phyloP scores from a whole-genome alignment of 2,888 invertebrate genomes.

The Urechis unicinctus region DNA sequence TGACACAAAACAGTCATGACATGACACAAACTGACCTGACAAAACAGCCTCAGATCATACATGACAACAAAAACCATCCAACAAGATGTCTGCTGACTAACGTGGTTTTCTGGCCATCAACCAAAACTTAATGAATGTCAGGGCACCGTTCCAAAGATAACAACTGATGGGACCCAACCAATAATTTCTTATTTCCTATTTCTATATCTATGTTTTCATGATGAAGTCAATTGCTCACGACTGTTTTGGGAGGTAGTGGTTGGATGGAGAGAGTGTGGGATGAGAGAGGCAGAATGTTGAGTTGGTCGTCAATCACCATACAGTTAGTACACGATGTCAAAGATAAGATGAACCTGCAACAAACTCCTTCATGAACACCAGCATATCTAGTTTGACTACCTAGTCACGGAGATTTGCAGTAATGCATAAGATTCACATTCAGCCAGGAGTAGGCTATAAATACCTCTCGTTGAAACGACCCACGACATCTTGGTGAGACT shows the following conservation, averaged over 20 bases:
- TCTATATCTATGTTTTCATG: neutral
- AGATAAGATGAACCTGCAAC: neutral
- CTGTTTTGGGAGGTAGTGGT: slow-evolving; percentile 56
- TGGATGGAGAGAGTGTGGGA: slow-evolving; percentile 78
- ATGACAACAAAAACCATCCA: no score
- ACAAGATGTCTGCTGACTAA: neutral
- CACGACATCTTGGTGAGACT: slow-evolving; percentile 84
- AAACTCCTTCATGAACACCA: neutral
- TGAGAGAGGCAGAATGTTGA: slow-evolving; percentile 86
- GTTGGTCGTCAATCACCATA: slow-evolving; percentile 87
- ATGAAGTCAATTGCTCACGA: slow-evolving; percentile 19
- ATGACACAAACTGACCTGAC: no score
- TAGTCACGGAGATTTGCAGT: neutral
- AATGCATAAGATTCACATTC: no score
- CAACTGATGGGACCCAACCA: no score
- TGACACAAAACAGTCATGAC: no score
- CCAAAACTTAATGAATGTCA: neutral
- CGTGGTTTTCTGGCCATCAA: neutral
- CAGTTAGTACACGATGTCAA: slow-evolving; percentile 80
- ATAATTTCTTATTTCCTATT: no score
- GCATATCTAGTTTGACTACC: neutral
- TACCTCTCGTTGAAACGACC: slow-evolving; percentile 91
- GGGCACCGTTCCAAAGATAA: neutral
- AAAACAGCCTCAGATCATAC: no score
- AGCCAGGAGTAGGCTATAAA: no score